Percentiles rank a stretch among this genome's conserved stretches.
Evolutionary conservation across 30 jellyfish, hydroid and myxozoan genomes (phyloP).

Genomic region (Cassiopea andromeda): DNA sequence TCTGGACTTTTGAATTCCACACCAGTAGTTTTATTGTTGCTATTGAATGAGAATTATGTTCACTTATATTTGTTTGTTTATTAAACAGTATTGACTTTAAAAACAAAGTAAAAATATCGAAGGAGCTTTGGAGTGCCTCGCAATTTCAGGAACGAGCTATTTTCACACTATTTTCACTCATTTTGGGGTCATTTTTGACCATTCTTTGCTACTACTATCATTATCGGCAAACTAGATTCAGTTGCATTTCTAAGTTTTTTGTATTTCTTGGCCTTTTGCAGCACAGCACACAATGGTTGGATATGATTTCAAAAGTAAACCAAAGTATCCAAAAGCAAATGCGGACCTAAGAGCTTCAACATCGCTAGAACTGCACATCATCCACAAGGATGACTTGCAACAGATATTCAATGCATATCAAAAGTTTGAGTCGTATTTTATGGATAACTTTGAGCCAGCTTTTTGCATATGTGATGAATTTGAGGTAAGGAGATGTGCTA

Average conservation of each 20-base stretch:
- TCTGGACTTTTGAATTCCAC: no score
- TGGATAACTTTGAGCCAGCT: constrained; percentile 50
- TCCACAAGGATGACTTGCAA: constrained; percentile 73
- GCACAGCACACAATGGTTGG: constrained; percentile 82
- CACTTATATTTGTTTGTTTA: no score
- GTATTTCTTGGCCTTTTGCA: constrained; percentile 4
- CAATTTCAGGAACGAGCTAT: no score
- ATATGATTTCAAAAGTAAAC: constrained; percentile 72
- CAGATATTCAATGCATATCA: constrained; percentile 79
- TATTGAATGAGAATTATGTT: no score
- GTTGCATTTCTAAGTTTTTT: background rate
- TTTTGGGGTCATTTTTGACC: no score
- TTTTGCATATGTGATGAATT: constrained; percentile 76
- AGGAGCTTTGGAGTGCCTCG: no score
- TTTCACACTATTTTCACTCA: no score
- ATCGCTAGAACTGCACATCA: constrained; percentile 73
- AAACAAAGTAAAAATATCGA: no score
- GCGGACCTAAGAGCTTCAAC: constrained; percentile 83
- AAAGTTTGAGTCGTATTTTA: constrained; percentile 64
- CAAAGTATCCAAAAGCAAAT: constrained; percentile 77
- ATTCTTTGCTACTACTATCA: no score
- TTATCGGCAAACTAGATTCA: no score
- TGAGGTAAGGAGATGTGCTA: constrained; percentile 62
- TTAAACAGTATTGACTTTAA: no score
- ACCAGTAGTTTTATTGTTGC: no score